These are phyloP conservation scores for Nasonia longicornis DNA, from an alignment of 1,140 invertebrate species.

Conservation along the genomic window DNA sequence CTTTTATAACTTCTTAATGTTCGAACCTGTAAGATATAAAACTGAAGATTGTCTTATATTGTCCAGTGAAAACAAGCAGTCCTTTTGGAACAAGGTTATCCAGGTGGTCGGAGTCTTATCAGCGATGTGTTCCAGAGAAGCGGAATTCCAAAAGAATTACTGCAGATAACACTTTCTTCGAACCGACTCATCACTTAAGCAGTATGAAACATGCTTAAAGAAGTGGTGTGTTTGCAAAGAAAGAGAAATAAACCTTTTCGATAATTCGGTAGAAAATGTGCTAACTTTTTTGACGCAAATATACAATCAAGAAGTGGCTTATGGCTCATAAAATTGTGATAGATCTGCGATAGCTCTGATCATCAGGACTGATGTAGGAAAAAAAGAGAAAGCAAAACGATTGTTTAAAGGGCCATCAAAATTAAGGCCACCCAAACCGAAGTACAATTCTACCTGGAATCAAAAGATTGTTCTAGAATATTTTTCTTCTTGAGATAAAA, in stretches of 20 bases:
- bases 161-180: slow-evolving; percentile 37
- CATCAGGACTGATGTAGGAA: slow-evolving; percentile 40
- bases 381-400: background rate
- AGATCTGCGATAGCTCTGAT: slow-evolving; percentile 24
- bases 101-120: slow-evolving; percentile 39
- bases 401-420: slow-evolving; percentile 51
- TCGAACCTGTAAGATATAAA: slow-evolving; percentile 10
- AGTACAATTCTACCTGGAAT: slow-evolving; percentile 53
- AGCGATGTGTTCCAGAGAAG: slow-evolving; percentile 18
- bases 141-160: slow-evolving; percentile 1
- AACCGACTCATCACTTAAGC: slow-evolving; percentile 40
- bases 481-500: slow-evolving; percentile 31
- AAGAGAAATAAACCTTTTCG: slow-evolving; percentile 13
- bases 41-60: slow-evolving; percentile 9
- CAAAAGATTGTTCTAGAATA: slow-evolving; percentile 49
- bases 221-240: slow-evolving; percentile 21
- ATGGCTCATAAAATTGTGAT: slow-evolving; percentile 48
- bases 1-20: slow-evolving; percentile 18
- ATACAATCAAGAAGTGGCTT: slow-evolving; percentile 36
- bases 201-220: slow-evolving; percentile 11
- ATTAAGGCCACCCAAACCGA: slow-evolving; percentile 47
- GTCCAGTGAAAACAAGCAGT: background rate
- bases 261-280: slow-evolving; percentile 22
- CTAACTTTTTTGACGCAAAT: slow-evolving; percentile 44
- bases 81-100: slow-evolving; percentile 26